Percentiles rank a stretch among this genome's conserved stretches.
Evolutionary conservation across 2,888 invertebrate genomes (phyloP).

Genomic region (Dendrolimus houi): DNA sequence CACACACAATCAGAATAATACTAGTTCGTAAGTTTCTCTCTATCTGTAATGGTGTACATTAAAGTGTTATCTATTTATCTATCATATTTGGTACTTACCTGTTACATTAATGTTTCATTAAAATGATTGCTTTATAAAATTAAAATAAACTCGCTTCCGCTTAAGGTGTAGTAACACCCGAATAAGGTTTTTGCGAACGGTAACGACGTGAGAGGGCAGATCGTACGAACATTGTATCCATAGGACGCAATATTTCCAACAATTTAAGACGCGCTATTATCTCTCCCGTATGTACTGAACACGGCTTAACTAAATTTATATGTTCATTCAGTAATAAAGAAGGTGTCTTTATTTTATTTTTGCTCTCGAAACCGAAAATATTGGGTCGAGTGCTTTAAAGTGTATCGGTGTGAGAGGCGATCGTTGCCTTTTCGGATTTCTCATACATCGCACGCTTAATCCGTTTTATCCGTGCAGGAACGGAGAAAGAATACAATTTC

Average conservation of each 20-base stretch:
- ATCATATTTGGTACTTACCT: too few relatives aligned
- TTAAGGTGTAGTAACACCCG: neutral
- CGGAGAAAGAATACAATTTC: too few relatives aligned
- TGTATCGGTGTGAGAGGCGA: conserved; percentile 31
- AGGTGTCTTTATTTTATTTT: conserved; percentile 33
- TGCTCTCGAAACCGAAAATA: conserved; percentile 34
- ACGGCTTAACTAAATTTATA: conserved; percentile 55
- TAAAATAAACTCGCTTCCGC: too few relatives aligned
- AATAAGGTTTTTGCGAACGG: conserved; percentile 6
- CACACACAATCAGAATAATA: too few relatives aligned
- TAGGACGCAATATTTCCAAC: conserved; percentile 28
- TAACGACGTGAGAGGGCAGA: conserved; percentile 21
- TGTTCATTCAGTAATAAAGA: conserved; percentile 59
- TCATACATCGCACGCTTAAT: conserved; percentile 12
- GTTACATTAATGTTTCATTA: too few relatives aligned
- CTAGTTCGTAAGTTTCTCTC: too few relatives aligned
- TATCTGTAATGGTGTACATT: too few relatives aligned
- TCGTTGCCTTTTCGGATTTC: conserved; percentile 10
- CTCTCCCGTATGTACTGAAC: conserved; percentile 26
- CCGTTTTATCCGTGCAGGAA: too few relatives aligned
- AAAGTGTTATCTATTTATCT: too few relatives aligned
- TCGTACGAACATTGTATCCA: conserved; percentile 39
- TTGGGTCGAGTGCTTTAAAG: conserved; percentile 44
- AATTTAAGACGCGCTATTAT: conserved; percentile 47
- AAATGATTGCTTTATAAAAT: too few relatives aligned